Evolutionary conservation across 2,888 invertebrate species (phyloP), one percentile per base, ranked within the genome.

Genomic region (Stegana nigrithorax): DNA sequence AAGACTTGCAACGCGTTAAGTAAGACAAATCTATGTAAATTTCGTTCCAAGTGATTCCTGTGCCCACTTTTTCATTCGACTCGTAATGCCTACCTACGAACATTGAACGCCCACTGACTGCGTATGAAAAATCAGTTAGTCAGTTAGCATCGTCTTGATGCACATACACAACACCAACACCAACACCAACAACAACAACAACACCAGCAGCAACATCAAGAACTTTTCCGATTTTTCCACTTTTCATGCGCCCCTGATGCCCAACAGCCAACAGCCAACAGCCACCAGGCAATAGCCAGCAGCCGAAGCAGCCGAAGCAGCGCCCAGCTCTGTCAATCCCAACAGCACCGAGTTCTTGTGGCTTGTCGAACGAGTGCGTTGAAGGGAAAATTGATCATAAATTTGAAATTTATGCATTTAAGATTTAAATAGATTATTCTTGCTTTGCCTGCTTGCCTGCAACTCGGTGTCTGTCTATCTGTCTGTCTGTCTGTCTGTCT

Each of bases 331-430:
- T 44, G n/a, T n/a, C n/a, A 17, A 44, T 44, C 10, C 19, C 19
- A 17, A 19, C n/a, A n/a, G n/a, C n/a, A n/a, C n/a, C n/a, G n/a
- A n/a, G n/a, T n/a, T n/a, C n/a, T n/a, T n/a, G n/a, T n/a, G n/a
- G n/a, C n/a, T n/a, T n/a, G n/a, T n/a, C n/a, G 36, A 32, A 32
- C 36, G 21, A 21, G 10, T 55, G 32, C 17, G 53, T 27, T 55
- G 53, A 55, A 55, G 53, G 21, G 50, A 56, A 42, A 61, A 61
- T 61, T 47, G 61, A 32, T 56, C 25, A 61, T 61, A 61, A 61
- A 56, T 61, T 61, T 55, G 12, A 56, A 61, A 47, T 32, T 47
- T 61, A 47, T 55, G 45, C 47, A 59, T 60, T 61, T 57, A 8
- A 45, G 61, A 56, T 50, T 61, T 47, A 56, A 61, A 57, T 44